These are phyloP conservation scores for Brachycybe producta DNA, from an alignment of 2,888 invertebrate genomes.

Conservation along the genomic window DNA sequence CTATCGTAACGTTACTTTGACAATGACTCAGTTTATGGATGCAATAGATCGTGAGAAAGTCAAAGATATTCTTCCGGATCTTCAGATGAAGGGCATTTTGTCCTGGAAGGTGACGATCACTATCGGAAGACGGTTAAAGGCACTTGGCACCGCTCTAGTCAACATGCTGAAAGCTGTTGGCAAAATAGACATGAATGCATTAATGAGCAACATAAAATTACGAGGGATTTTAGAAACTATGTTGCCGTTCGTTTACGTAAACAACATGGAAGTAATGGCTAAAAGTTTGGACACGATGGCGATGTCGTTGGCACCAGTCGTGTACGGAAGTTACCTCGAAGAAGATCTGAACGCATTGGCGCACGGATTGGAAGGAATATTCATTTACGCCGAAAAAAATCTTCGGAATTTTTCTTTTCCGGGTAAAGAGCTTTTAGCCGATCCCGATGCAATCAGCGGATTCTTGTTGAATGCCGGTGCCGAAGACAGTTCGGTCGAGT, in stretches of 20 bases:
- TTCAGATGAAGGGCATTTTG: constrained; percentile 8
- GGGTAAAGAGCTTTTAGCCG: background rate
- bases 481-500: background rate
- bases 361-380: background rate
- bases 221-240: background rate
- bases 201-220: background rate
- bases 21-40: background rate
- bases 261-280: background rate
- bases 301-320: constrained; percentile 1
- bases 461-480: background rate
- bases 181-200: background rate
- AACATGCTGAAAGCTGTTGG: constrained; percentile 2
- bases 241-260: background rate
- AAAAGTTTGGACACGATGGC: constrained; percentile 8
- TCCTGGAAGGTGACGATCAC: constrained; percentile 13
- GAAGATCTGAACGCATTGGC: constrained; percentile 7
- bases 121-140: constrained; percentile 8
- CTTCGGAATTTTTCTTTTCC: constrained; percentile 4
- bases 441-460: background rate
- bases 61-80: background rate
- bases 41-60: background rate
- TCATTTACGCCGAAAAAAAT: background rate
- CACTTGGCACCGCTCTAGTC: background rate
- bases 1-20: too few relatives aligned
- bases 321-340: constrained; percentile 14